A percentile compares a stretch with the other conserved stretches of the same genome.
Evolutionary conservation across 2,113 vertebrate genomes (phyloP).

Genomic region (Pelusios castaneus): DNA sequence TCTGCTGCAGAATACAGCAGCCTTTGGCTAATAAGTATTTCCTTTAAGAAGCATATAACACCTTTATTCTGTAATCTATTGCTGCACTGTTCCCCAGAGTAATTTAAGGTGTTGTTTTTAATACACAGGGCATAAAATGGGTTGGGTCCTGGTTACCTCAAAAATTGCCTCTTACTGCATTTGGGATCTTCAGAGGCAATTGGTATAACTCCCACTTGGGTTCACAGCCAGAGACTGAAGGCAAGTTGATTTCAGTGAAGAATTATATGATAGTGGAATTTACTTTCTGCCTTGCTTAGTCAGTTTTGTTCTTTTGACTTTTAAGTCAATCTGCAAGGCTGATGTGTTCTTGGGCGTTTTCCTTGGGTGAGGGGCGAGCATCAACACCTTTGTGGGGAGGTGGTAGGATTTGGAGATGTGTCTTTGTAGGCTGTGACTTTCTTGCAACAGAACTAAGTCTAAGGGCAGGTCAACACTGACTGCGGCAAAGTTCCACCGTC

Average conservation of each 20-base stretch:
- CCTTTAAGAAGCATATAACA: not conserved
- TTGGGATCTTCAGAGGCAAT: not conserved
- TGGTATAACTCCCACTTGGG: not conserved
- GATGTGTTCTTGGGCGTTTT: not conserved
- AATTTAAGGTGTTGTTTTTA: not conserved
- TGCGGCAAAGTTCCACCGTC: too few species aligned
- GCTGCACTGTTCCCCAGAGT: not conserved
- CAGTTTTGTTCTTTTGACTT: not conserved
- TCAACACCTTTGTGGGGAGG: not conserved
- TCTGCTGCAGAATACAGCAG: not conserved
- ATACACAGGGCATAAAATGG: not conserved
- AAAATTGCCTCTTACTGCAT: too few species aligned
- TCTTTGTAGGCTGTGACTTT: not conserved
- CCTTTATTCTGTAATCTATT: not conserved
- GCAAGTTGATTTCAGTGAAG: not conserved
- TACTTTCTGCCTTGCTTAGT: not conserved
- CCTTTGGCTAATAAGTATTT: not conserved
- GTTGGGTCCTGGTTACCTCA: not conserved
- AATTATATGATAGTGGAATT: not conserved
- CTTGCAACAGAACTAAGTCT: not conserved
- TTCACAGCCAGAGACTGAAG: not conserved
- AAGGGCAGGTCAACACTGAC: too few species aligned
- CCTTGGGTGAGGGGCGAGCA: not conserved
- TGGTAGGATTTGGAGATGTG: not conserved
- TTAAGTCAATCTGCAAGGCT: not conserved